Evolutionary conservation across 2,113 vertebrate species (phyloP).

Genomic region (Phasianus colchicus): DNA sequence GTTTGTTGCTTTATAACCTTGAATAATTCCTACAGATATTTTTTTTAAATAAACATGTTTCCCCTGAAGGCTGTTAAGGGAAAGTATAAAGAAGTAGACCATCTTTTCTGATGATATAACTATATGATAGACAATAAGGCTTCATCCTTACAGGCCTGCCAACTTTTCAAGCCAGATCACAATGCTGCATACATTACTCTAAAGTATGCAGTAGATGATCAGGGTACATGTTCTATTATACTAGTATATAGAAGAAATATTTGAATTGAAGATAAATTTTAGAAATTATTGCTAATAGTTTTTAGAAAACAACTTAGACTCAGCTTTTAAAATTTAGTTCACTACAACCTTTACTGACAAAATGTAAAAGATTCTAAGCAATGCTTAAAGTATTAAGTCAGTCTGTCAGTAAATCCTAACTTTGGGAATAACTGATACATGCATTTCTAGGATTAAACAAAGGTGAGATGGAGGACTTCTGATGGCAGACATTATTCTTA

Average conservation of each 20-base stretch:
- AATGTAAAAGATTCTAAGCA: not conserved
- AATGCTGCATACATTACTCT: not conserved
- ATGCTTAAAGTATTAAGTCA: fast-evolving
- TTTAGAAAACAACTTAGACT: not conserved
- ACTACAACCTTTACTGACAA: not conserved
- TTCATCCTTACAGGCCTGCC: not conserved
- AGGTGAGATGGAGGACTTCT: not conserved
- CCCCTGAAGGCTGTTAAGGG: not conserved
- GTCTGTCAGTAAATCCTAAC: not conserved
- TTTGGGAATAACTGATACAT: not conserved
- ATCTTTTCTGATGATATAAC: not conserved
- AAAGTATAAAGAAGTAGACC: not conserved
- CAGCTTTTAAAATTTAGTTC: not conserved
- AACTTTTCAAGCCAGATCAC: not conserved
- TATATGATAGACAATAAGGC: not conserved
- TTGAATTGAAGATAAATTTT: not conserved
- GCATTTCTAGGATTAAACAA: not conserved
- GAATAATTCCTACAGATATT: not conserved
- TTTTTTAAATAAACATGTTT: not conserved
- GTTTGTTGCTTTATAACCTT: not conserved
- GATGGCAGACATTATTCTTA: not conserved
- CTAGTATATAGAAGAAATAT: not conserved
- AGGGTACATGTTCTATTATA: not conserved
- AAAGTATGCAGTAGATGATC: not conserved
- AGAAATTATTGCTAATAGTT: not conserved